phyloP scores from a whole-genome alignment of 2,797 vertebrate species.

The Melanotaenia boesemani region DNA sequence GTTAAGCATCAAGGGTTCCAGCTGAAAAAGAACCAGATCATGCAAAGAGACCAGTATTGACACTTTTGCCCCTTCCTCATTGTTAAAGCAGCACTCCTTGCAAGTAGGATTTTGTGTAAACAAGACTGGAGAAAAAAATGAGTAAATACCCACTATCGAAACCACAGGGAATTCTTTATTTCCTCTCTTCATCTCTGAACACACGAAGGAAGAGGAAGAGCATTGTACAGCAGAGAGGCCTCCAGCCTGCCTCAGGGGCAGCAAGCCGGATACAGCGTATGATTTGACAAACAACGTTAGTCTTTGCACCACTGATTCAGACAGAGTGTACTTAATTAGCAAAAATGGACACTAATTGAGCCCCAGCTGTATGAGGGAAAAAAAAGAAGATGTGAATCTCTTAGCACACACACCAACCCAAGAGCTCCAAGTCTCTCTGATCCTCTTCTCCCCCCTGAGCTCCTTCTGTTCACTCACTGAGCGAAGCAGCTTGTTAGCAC shows the following conservation, averaged over 20 bases:
- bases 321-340: constrained; percentile 79
- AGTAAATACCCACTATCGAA: constrained; percentile 22
- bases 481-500: constrained; percentile 77
- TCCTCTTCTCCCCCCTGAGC: constrained; percentile 74
- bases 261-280: constrained; percentile 66
- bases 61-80: constrained; percentile 29
- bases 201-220: constrained; percentile 59
- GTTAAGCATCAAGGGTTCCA: constrained; percentile 17
- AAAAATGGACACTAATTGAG: constrained; percentile 83
- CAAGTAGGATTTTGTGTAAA: constrained; percentile 52
- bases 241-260: constrained; percentile 76
- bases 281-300: constrained; percentile 79
- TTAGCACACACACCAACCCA: constrained; percentile 72
- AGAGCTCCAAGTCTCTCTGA: constrained; percentile 78
- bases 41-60: constrained; percentile 39
- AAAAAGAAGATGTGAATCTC: constrained; percentile 67
- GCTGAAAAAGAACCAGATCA: constrained; percentile 18
- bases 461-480: constrained; percentile 76
- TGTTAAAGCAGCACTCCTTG: constrained; percentile 37
- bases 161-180: constrained; percentile 58
- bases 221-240: constrained; percentile 70
- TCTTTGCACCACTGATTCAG: constrained; percentile 79
- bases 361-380: constrained; percentile 73
- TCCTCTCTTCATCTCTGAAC: constrained; percentile 51
- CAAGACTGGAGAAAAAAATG: constrained; percentile 34